phyloP scores from a whole-genome alignment of 2,113 vertebrate genomes.

The Indri indri region DNA sequence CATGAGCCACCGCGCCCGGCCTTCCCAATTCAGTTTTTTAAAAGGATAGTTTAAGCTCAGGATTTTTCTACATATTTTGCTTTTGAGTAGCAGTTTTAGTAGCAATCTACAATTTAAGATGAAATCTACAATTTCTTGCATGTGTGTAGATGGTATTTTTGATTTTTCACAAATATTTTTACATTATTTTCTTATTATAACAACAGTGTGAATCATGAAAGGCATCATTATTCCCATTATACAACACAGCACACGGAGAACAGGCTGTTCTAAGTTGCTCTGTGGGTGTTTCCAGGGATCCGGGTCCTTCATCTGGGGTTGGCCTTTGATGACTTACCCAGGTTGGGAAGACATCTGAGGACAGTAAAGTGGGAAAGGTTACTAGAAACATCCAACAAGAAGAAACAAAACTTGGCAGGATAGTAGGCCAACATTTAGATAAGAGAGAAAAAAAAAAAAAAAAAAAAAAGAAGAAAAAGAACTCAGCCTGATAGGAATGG shows the following conservation, averaged over 20 bases:
- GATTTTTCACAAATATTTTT: background rate
- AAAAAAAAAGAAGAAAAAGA: background rate
- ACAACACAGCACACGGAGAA: background rate
- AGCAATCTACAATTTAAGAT: slow-evolving; percentile 12
- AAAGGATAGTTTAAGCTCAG: background rate
- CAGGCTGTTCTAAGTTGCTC: background rate
- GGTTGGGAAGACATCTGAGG: background rate
- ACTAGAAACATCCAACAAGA: background rate
- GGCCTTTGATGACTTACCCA: background rate
- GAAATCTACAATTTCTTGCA: background rate
- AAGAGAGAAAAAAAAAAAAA: too few species aligned
- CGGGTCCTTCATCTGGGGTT: background rate
- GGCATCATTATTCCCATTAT: background rate
- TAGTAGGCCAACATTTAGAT: background rate
- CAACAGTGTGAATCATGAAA: background rate
- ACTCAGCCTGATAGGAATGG: background rate
- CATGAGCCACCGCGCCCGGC: too few species aligned
- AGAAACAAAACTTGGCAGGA: background rate
- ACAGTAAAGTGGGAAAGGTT: background rate
- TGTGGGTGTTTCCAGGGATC: background rate
- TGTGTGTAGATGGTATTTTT: background rate
- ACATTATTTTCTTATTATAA: background rate
- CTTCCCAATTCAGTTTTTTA: background rate
- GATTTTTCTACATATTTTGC: background rate
- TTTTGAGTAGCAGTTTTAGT: background rate